Conservation (phyloP, 2,113 vertebrate species). For the Tyrannus savana region DNA sequence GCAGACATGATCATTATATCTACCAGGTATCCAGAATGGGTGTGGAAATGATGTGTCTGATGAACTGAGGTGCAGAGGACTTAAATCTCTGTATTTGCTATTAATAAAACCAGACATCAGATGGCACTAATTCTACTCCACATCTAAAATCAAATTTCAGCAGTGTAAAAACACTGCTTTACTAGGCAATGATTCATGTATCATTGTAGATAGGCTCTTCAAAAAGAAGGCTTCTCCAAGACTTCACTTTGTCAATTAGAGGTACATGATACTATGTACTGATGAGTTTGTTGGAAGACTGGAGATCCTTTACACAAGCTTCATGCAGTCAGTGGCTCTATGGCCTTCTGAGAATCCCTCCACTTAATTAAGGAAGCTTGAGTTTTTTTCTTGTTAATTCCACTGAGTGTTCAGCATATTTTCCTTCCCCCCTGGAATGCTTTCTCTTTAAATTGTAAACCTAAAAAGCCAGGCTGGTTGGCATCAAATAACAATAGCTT, state of each 20-base stretch:
- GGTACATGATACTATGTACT: not conserved
- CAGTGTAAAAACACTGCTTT: not conserved
- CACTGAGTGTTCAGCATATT: not conserved
- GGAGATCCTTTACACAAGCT: not conserved
- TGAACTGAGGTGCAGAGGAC: conserved; percentile 64
- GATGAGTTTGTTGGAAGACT: not conserved
- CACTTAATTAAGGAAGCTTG: not conserved
- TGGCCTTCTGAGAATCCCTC: not conserved
- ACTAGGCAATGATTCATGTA: not conserved
- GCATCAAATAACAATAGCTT: not conserved
- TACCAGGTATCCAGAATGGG: conserved; percentile 82
- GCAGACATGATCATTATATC: conserved; percentile 98
- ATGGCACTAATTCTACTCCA: not conserved
- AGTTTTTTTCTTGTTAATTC: not conserved
- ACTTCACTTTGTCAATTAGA: not conserved
- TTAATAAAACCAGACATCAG: not conserved
- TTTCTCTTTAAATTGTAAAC: not conserved
- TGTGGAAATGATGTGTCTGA: conserved; percentile 52
- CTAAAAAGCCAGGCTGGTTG: not conserved
- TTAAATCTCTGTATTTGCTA: conserved; percentile 5
- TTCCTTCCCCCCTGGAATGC: not conserved
- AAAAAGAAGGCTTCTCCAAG: not conserved
- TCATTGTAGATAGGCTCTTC: not conserved
- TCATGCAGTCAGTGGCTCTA: not conserved
- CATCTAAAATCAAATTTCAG: not conserved